These are phyloP conservation scores for Dolomedes plantarius DNA, from an alignment of 2,888 invertebrate genomes.

Conservation along the genomic window DNA sequence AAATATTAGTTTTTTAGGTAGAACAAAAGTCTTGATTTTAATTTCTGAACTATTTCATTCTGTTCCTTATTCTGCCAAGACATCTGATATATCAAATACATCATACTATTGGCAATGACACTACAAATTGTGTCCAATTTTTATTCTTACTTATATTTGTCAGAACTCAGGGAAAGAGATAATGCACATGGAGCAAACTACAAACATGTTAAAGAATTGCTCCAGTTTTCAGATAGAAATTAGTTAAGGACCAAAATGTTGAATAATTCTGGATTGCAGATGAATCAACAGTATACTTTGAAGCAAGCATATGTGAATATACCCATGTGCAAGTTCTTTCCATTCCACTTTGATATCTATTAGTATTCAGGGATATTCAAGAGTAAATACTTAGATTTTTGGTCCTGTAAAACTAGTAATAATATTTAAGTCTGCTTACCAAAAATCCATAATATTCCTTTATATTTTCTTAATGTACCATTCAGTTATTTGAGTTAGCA, in stretches of 20 bases:
- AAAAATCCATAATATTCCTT: neutral
- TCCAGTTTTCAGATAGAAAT: constrained; percentile 41
- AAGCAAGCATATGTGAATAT: constrained; percentile 36
- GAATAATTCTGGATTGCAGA: constrained; percentile 21
- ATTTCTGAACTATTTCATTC: too few species aligned
- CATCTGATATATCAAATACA: neutral
- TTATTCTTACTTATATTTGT: constrained; percentile 26
- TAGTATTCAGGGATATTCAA: constrained; percentile 8
- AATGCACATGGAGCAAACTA: constrained; percentile 50
- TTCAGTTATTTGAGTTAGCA: neutral
- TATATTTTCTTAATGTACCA: too few species aligned
- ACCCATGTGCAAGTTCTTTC: constrained; percentile 65
- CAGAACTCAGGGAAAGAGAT: constrained; percentile 68
- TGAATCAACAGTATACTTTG: constrained; percentile 31
- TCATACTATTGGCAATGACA: constrained; percentile 21
- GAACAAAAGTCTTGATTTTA: neutral
- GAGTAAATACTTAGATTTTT: neutral
- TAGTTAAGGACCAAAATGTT: constrained; percentile 60
- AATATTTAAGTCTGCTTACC: neutral
- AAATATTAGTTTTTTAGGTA: neutral
- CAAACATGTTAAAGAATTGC: constrained; percentile 31
- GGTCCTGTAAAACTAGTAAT: neutral
- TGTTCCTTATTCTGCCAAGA: neutral
- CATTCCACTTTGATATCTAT: constrained; percentile 9
- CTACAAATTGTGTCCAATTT: constrained; percentile 31